Conservation (phyloP, 2,797 vertebrate species). For the Myiothlypis coronata region DNA sequence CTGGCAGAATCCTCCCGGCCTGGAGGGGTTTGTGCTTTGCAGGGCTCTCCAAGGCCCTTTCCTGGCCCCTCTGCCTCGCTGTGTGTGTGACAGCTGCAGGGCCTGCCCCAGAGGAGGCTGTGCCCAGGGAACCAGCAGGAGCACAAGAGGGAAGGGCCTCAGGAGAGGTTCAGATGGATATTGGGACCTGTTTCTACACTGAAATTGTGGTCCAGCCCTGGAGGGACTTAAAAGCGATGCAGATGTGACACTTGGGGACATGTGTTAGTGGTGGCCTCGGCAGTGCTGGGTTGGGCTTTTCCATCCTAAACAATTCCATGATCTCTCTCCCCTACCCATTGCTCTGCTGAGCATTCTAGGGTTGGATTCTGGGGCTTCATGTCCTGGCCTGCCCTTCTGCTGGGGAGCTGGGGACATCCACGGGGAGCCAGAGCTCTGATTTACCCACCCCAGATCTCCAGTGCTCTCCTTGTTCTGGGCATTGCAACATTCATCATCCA, state of each 20-base stretch:
- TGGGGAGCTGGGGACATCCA: background rate
- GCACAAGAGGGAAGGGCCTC: background rate
- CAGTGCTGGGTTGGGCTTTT: background rate
- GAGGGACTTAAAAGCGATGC: background rate
- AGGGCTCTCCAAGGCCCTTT: background rate
- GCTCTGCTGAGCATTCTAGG: background rate
- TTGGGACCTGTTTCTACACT: background rate
- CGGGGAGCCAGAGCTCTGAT: background rate
- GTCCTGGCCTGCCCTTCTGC: background rate
- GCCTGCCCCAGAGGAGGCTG: background rate
- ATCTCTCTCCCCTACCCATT: accelerated
- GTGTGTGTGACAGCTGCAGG: accelerated
- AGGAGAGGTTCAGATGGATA: background rate
- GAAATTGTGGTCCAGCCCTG: background rate
- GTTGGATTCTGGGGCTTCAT: accelerated
- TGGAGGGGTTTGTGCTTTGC: background rate
- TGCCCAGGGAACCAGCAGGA: background rate
- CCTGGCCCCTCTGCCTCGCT: background rate
- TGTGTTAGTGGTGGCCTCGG: background rate
- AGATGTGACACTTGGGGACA: background rate
- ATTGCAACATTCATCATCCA: constrained; percentile 51
- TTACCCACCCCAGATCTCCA: constrained; percentile 3
- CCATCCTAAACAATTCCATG: background rate
- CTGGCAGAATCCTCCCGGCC: background rate
- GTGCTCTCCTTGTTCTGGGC: background rate